These are phyloP conservation scores for Merodon equestris DNA, from an alignment of 2,888 invertebrate species.

Conservation along the genomic window DNA sequence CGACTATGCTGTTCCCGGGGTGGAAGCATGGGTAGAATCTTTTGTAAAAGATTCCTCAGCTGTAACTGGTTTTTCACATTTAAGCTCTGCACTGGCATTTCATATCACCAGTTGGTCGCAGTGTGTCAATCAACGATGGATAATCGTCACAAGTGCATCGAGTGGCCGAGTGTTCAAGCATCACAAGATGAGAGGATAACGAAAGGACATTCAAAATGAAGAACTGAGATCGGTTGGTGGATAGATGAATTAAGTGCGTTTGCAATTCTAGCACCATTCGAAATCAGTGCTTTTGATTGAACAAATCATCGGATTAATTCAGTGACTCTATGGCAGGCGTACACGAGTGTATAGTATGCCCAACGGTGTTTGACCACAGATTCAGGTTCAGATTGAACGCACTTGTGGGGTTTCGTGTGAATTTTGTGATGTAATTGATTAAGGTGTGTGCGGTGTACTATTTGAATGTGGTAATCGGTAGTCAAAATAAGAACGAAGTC, in stretches of 20 bases:
- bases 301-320: conserved; percentile 55
- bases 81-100: conserved; percentile 71
- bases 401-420: not conserved
- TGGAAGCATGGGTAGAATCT: conserved; percentile 67
- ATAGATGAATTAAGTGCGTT: conserved; percentile 71
- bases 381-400: no score
- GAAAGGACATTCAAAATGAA: conserved; percentile 71
- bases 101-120: conserved; percentile 57
- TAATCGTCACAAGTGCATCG: conserved; percentile 23
- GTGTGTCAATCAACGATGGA: conserved; percentile 65
- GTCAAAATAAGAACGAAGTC: no score
- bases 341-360: no score
- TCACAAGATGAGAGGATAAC: conserved; percentile 45
- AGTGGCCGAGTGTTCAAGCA: conserved; percentile 48
- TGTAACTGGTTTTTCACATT: conserved; percentile 78
- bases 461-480: no score
- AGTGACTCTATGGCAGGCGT: no score
- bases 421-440: conserved; percentile 2
- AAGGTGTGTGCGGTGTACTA: no score
- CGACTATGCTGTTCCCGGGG: no score
- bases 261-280: conserved; percentile 77
- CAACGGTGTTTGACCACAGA: no score
- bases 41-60: conserved; percentile 77
- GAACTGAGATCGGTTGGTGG: conserved; percentile 78
- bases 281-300: conserved; percentile 77